These are phyloP conservation scores for Oxyruncus cristatus DNA, from an alignment of 2,113 vertebrate genomes.

Conservation along the genomic window DNA sequence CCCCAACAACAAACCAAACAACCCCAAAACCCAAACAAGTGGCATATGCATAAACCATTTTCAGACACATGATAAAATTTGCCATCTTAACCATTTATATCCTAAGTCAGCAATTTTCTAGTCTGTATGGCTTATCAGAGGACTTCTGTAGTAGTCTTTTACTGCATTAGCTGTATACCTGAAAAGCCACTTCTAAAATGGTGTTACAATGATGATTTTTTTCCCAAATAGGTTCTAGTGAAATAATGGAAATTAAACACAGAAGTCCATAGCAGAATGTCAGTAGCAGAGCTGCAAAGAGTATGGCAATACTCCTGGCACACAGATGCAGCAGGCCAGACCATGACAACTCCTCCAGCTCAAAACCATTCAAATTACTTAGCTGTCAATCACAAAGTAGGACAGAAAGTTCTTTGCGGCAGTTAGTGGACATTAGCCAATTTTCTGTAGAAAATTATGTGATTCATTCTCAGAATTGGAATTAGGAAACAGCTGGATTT, in stretches of 20 bases:
- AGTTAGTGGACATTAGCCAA: not conserved
- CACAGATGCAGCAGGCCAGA: not conserved
- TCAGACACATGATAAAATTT: not conserved
- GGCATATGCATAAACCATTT: not conserved
- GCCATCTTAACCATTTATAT: not conserved
- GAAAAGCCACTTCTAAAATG: not conserved
- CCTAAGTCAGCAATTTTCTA: not conserved
- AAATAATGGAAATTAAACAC: not conserved
- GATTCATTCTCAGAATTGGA: not conserved
- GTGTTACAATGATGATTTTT: not conserved
- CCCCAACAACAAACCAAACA: not conserved
- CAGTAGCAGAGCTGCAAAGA: not conserved
- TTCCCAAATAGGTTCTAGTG: not conserved
- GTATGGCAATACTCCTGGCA: not conserved
- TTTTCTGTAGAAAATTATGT: not conserved
- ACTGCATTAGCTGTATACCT: not conserved
- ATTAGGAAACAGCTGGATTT: not conserved
- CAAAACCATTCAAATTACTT: not conserved
- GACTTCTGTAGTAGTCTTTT: not conserved
- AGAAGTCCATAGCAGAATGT: not conserved
- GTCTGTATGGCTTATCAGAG: not conserved
- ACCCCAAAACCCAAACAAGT: not conserved
- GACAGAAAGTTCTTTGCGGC: not conserved
- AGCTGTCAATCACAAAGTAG: not conserved
- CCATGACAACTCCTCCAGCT: not conserved